Evolutionary conservation across 2,113 vertebrate genomes (phyloP).

Genomic region (Patagioenas fasciata): DNA sequence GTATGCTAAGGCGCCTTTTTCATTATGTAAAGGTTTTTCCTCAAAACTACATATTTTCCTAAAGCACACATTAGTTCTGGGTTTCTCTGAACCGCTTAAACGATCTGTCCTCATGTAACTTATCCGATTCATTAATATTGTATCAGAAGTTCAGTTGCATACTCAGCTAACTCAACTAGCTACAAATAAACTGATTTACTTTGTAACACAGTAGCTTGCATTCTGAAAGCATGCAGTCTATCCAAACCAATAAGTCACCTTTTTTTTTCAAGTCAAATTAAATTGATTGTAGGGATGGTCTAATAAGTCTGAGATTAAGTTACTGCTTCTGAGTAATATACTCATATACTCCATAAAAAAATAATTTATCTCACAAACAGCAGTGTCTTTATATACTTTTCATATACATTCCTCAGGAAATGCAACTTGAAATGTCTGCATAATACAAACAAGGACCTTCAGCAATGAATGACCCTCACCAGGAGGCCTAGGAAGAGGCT

Average conservation of each 20-base stretch:
- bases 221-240: background rate
- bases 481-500: background rate
- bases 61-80: background rate
- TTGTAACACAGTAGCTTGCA: background rate
- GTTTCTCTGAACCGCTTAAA: background rate
- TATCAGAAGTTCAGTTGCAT: background rate
- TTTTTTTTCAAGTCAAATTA: constrained; percentile 21
- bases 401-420: background rate
- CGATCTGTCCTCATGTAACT: rapidly evolving
- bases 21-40: background rate
- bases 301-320: constrained; percentile 35
- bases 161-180: background rate
- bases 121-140: background rate
- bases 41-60: background rate
- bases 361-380: background rate
- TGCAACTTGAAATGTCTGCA: background rate
- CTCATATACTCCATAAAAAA: background rate
- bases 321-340: background rate
- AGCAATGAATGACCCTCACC: background rate
- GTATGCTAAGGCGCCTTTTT: background rate
- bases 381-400: background rate
- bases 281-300: background rate
- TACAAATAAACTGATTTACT: background rate
- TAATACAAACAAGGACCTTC: background rate
- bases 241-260: background rate